Conservation (phyloP, 1,140 invertebrate genomes). For the Drosophila willistoni region DNA sequence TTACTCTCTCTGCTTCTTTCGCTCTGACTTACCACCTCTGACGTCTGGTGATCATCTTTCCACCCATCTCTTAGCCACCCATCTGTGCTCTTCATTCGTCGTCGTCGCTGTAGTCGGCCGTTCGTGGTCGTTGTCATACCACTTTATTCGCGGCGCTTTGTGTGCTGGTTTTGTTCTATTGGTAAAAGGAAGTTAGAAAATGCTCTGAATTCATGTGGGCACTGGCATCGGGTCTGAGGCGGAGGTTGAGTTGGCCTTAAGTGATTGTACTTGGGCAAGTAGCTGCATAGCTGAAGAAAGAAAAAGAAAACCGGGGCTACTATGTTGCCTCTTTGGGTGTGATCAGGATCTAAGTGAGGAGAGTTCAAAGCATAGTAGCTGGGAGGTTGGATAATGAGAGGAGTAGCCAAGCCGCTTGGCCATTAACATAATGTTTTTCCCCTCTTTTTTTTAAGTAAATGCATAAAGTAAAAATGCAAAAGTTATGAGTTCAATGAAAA, state of each 20-base stretch:
- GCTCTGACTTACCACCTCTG: neutral
- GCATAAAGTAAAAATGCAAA: slow-evolving; percentile 1
- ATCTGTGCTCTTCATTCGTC: slow-evolving; percentile 1
- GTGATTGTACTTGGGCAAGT: slow-evolving; percentile 44
- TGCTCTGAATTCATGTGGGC: slow-evolving; percentile 70
- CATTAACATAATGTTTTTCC: neutral
- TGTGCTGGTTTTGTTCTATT: slow-evolving; percentile 67
- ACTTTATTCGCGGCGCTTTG: slow-evolving; percentile 47
- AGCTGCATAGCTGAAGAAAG: slow-evolving; percentile 9
- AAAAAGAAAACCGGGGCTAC: slow-evolving; percentile 11
- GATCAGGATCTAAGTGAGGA: slow-evolving; percentile 11
- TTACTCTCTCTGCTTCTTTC: slow-evolving; percentile 16
- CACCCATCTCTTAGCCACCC: neutral
- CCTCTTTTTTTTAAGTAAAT: neutral
- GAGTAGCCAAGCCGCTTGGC: neutral
- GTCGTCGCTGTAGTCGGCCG: slow-evolving; percentile 1
- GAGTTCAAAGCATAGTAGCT: slow-evolving; percentile 17
- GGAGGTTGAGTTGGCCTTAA: slow-evolving; percentile 55
- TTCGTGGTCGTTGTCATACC: slow-evolving; percentile 44
- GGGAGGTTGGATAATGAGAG: slow-evolving; percentile 10
- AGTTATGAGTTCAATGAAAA: neutral
- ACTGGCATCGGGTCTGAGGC: slow-evolving; percentile 23
- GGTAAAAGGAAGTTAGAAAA: slow-evolving; percentile 78
- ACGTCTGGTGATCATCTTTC: neutral
- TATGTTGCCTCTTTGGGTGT: slow-evolving; percentile 13